phyloP scores from a whole-genome alignment of 2,113 vertebrate genomes.

The Gallinago jamesoni region DNA sequence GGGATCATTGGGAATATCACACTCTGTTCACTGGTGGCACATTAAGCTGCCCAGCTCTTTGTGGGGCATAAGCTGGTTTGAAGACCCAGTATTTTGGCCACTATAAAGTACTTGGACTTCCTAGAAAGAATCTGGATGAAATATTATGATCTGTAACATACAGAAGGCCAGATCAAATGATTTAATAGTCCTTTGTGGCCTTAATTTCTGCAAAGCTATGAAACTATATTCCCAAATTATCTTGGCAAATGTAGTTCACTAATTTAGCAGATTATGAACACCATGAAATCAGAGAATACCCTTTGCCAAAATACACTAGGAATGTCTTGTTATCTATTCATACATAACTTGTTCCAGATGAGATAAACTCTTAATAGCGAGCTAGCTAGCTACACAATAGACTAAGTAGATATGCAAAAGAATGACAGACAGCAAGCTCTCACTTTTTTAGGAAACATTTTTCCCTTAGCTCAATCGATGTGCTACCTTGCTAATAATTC shows the following conservation, averaged over 20 bases:
- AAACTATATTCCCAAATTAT: conserved; percentile 7
- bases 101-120: background rate
- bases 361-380: conserved; percentile 1
- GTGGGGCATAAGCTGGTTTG: background rate
- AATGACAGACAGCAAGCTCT: background rate
- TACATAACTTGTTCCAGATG: conserved; percentile 39
- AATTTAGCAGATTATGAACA: conserved; percentile 14
- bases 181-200: background rate
- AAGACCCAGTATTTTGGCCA: background rate
- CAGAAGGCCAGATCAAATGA: background rate
- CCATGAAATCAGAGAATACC: background rate
- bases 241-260: background rate
- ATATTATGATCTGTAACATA: conserved; percentile 20
- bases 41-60: background rate
- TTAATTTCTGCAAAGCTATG: conserved; percentile 27
- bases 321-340: conserved; percentile 28
- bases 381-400: background rate
- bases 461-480: background rate
- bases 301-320: conserved; percentile 39
- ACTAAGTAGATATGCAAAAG: background rate
- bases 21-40: background rate
- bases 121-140: background rate
- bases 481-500: background rate
- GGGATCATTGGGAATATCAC: background rate
- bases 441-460: background rate